Percentiles rank a stretch among this genome's conserved stretches.
Evolutionary conservation across 2,797 vertebrate genomes (phyloP).

Genomic region (Cynopterus sphinx): DNA sequence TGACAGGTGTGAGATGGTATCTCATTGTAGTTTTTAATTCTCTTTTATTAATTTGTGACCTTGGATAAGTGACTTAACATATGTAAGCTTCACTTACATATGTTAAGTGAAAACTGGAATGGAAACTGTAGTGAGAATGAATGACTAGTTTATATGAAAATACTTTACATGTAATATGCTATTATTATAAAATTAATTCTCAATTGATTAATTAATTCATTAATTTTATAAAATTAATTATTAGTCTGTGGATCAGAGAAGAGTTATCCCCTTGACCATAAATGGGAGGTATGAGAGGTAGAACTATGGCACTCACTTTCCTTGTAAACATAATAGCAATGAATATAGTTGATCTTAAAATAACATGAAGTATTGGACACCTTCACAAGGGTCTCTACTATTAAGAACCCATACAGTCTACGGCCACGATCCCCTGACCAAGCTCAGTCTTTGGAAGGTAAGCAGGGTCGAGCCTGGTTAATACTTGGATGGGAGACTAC

Average conservation of each 20-base stretch:
- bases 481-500: too few species aligned
- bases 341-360: slow-evolving; percentile 32
- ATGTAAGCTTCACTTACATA: neutral
- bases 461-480: too few species aligned
- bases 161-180: neutral
- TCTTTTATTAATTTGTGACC: slow-evolving; percentile 5
- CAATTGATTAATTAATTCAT: neutral
- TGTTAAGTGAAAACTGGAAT: neutral
- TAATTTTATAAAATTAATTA: slow-evolving; percentile 1
- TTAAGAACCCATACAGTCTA: neutral
- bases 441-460: too few species aligned
- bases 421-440: too few species aligned
- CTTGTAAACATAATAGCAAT: neutral
- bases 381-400: neutral
- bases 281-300: neutral
- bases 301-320: neutral
- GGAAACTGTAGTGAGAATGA: neutral
- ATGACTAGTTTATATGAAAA: neutral
- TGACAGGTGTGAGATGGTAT: too few species aligned
- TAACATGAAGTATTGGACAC: neutral
- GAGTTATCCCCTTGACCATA: neutral
- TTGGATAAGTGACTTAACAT: neutral
- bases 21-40: too few species aligned
- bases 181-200: slow-evolving; percentile 31
- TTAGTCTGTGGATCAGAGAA: neutral